phyloP scores from a whole-genome alignment of 2,113 vertebrate genomes.

The Neodontobutis hainanensis region DNA sequence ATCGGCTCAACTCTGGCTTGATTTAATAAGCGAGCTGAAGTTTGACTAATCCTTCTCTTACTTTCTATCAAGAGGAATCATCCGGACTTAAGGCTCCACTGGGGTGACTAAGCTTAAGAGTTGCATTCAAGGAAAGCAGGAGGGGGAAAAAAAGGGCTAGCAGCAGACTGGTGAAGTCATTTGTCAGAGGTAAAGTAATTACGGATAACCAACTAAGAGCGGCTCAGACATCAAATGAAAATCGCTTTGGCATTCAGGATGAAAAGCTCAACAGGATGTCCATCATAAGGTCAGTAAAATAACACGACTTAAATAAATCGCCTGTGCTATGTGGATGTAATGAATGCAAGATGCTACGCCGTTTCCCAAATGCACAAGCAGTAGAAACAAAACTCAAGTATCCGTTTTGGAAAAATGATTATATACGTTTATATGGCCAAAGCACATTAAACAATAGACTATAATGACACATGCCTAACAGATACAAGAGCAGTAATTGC shows the following conservation, averaged over 20 bases:
- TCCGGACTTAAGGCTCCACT: conserved; percentile 31
- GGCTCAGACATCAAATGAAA: not conserved
- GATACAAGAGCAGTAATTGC: conserved; percentile 2
- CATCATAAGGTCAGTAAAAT: not conserved
- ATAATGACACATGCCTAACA: not conserved
- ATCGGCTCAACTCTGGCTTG: conserved; percentile 32
- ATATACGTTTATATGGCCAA: not conserved
- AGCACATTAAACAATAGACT: not conserved
- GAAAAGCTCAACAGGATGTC: conserved; percentile 1
- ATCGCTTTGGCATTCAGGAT: conserved; percentile 1
- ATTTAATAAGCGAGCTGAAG: conserved; percentile 38
- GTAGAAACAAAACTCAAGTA: too few species aligned
- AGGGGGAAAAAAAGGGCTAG: conserved; percentile 31
- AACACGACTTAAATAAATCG: not conserved
- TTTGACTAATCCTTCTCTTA: conserved; percentile 45
- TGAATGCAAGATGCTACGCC: not conserved
- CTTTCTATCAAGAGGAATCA: conserved; percentile 50
- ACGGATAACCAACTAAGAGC: conserved; percentile 7
- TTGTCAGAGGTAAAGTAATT: conserved; percentile 40
- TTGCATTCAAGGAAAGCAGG: conserved; percentile 11
- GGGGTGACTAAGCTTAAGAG: conserved; percentile 29
- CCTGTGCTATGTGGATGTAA: not conserved
- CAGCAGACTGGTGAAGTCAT: conserved; percentile 14
- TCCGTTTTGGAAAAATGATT: too few species aligned
- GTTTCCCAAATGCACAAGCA: not conserved